Conservation (phyloP, 2,113 vertebrate species). For the Xenotilapia caudafasciata region DNA sequence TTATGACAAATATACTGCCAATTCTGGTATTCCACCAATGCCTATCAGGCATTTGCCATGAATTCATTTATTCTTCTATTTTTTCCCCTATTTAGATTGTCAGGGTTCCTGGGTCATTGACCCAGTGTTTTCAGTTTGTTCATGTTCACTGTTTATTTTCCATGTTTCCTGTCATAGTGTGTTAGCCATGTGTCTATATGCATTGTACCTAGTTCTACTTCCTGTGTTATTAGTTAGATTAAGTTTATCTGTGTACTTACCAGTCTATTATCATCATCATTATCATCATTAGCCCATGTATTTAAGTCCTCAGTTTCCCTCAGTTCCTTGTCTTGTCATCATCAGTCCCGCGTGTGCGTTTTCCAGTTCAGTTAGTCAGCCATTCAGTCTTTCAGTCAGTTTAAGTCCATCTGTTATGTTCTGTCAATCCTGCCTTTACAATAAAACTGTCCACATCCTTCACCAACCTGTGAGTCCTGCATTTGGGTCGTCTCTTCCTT, state of each 20-base stretch:
- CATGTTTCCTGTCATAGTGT: background rate
- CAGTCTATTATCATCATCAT: background rate
- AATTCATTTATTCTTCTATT: background rate
- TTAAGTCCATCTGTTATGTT: background rate
- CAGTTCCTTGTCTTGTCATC: background rate
- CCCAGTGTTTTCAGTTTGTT: background rate
- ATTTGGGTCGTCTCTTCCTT: background rate
- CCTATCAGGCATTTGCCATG: background rate
- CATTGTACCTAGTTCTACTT: background rate
- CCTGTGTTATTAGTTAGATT: background rate
- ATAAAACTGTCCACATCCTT: background rate
- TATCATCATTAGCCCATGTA: background rate
- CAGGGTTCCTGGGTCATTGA: background rate
- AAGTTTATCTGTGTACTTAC: background rate
- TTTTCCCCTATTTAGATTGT: background rate
- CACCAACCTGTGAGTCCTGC: background rate
- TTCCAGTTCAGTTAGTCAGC: background rate
- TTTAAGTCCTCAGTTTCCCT: background rate
- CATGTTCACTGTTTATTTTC: background rate
- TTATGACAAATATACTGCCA: background rate
- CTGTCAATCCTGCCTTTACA: background rate
- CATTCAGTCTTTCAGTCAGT: background rate
- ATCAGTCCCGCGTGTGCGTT: accelerated
- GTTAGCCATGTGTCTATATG: background rate
- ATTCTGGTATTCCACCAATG: background rate